Evolutionary conservation across 2,113 vertebrate genomes (phyloP).

Genomic region (Phoenicopterus ruber): DNA sequence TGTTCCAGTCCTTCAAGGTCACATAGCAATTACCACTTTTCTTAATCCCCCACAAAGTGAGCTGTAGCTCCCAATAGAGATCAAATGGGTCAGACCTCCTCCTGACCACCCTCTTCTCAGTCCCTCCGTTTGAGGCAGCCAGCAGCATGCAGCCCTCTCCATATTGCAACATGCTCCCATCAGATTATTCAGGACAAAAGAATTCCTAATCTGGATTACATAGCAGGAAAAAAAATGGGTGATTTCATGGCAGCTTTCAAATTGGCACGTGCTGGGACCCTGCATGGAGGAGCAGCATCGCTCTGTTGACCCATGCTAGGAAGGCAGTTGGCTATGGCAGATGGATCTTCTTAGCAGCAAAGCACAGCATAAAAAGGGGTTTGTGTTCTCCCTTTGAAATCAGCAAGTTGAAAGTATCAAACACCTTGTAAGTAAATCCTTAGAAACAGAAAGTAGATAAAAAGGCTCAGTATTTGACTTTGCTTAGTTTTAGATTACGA

Average conservation of each 20-base stretch:
- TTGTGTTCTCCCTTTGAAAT: background rate
- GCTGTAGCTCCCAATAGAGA: background rate
- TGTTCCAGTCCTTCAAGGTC: background rate
- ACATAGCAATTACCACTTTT: background rate
- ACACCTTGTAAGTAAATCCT: background rate
- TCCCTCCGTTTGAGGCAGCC: background rate
- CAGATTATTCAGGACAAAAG: background rate
- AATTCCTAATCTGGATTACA: background rate
- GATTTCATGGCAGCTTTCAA: background rate
- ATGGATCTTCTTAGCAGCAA: background rate
- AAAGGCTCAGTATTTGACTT: background rate
- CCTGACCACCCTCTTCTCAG: background rate
- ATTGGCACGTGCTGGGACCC: background rate
- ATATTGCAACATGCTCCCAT: background rate
- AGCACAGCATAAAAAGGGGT: background rate
- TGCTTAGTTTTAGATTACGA: background rate
- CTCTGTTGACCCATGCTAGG: background rate
- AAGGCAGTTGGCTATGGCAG: background rate
- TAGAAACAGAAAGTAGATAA: background rate
- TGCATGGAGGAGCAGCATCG: fast-evolving
- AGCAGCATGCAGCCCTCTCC: background rate
- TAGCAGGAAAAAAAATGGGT: background rate
- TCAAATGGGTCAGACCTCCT: background rate
- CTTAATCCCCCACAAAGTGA: fast-evolving
- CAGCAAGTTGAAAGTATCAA: background rate